These are phyloP conservation scores for Drosophila algonquin DNA, from an alignment of 2,888 invertebrate genomes.

Conservation along the genomic window DNA sequence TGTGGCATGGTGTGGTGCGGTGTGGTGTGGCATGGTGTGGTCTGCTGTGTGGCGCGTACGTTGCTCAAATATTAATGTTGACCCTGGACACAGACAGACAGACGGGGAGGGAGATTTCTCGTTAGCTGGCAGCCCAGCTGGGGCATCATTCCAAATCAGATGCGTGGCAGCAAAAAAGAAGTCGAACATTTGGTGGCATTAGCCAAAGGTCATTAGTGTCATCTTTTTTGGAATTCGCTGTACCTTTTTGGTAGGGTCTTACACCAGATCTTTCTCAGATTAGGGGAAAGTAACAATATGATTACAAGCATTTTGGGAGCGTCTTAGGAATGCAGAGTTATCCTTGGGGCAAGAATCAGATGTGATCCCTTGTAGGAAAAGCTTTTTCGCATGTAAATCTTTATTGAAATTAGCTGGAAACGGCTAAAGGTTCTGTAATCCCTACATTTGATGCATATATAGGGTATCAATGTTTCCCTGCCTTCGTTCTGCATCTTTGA, in stretches of 20 bases:
- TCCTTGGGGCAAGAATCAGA: not conserved
- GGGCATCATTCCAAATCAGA: constrained; percentile 5
- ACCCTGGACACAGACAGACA: constrained; percentile 50
- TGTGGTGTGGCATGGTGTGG: not conserved
- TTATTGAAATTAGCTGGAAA: not conserved
- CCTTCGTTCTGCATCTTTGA: constrained; percentile 5
- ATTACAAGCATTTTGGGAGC: not conserved
- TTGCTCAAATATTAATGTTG: constrained; percentile 78
- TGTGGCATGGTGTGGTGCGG: not conserved
- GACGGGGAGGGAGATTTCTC: constrained; percentile 49
- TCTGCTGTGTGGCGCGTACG: constrained; percentile 55
- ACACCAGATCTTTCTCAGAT: not conserved
- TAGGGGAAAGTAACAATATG: not conserved
- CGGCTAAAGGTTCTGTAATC: not conserved
- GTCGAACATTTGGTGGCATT: constrained; percentile 15
- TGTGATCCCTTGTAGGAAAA: not conserved
- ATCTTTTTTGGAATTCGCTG: not conserved
- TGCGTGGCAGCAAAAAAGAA: constrained; percentile 4
- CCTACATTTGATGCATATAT: not conserved
- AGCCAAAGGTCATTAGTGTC: constrained; percentile 23
- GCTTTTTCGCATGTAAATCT: not conserved
- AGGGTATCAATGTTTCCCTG: not conserved
- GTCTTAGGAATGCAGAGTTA: not conserved
- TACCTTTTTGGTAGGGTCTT: not conserved
- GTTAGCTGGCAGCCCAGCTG: constrained; percentile 52